phyloP scores from a whole-genome alignment of 1,140 invertebrate species.

The Hypothenemus hampei region DNA sequence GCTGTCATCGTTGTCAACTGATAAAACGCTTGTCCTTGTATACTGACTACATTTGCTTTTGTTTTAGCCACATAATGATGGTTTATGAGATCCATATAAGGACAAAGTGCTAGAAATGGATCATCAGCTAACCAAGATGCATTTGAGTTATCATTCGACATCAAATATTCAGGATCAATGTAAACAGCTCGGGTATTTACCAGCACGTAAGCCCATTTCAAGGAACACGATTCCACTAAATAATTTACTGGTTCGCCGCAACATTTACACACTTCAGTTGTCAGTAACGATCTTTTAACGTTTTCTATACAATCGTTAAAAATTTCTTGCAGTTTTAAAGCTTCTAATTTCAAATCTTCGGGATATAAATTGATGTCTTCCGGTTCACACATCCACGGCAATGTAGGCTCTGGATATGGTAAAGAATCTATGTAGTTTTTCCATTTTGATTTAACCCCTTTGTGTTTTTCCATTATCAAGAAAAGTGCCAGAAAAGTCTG shows the following conservation, averaged over 20 bases:
- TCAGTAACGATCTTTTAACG: constrained; percentile 32
- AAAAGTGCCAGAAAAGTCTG: constrained; percentile 59
- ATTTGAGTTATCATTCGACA: constrained; percentile 28
- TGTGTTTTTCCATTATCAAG: constrained; percentile 52
- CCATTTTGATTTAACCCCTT: constrained; percentile 45
- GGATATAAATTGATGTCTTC: constrained; percentile 46
- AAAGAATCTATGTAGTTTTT: constrained; percentile 56
- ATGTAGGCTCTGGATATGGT: constrained; percentile 51
- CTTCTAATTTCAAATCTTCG: constrained; percentile 40
- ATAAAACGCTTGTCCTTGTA: constrained; percentile 47
- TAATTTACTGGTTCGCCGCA: constrained; percentile 29
- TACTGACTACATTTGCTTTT: constrained; percentile 46
- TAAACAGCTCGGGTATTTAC: constrained; percentile 74
- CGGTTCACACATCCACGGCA: constrained; percentile 48
- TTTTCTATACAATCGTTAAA: constrained; percentile 38
- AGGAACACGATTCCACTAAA: constrained; percentile 47
- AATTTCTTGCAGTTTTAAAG: constrained; percentile 40
- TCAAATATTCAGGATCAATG: constrained; percentile 41
- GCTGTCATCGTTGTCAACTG: constrained; percentile 49
- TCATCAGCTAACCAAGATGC: constrained; percentile 44
- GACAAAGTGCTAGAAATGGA: constrained; percentile 64
- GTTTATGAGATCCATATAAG: constrained; percentile 76
- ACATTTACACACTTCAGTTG: constrained; percentile 4
- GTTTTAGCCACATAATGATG: constrained; percentile 56
- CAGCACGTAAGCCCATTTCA: constrained; percentile 60